Evolutionary conservation across 2,797 vertebrate genomes (phyloP), one percentile per base, ranked within the genome.

Genomic region (Scolopax bukidnonensis): DNA sequence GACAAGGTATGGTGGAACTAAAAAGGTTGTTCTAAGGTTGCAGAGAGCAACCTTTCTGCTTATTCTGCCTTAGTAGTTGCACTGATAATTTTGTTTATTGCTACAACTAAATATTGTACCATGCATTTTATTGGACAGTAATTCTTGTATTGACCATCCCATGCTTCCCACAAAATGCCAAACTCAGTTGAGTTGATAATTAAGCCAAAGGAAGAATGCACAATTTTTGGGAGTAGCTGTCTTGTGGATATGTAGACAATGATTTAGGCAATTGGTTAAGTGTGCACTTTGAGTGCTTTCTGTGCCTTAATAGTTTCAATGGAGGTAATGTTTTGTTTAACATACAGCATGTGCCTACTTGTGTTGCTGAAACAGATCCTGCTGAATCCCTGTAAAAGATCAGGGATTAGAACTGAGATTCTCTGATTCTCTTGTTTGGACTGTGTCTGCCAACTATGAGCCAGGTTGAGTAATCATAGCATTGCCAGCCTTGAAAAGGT

Each of bases 351-450:
- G 96, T 94, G 94, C 78, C 71, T 95, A 92, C 94, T 27, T 89
- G 94, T 79, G 68, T 47, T 77, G 73, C 94, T 94, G 93, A 97
- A 96, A 86, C 81, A 25, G 50, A 77, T 88, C 94, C 94, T 94
- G 77, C 90, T 96, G 91, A 90, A 80, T 86, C 90, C 74, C 89
- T 86, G 89, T 84, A 87, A 94, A 92, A 93, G 92, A 96, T 94
- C 78, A 76, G 91, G 88, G 88, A 95, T 95, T 95, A 92, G 92
- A 93, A 79, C 50, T 21, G 76, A 93, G 85, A 93, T 95, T 79
- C 91, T 91, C 74, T 53, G 41, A 9, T 95, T 94, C 81, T 95
- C 89, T 86, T 92, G 87, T 96, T 95, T 96, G 90, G 90, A 91
- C 78, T 93, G 71, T 38, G 67, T 77, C 94, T 96, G 94, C 91